Percentiles rank a stretch among this genome's conserved stretches.
These are phyloP conservation scores for Sternotherus odoratus DNA, from an alignment of 2,797 vertebrate genomes.

Conservation along the genomic window DNA sequence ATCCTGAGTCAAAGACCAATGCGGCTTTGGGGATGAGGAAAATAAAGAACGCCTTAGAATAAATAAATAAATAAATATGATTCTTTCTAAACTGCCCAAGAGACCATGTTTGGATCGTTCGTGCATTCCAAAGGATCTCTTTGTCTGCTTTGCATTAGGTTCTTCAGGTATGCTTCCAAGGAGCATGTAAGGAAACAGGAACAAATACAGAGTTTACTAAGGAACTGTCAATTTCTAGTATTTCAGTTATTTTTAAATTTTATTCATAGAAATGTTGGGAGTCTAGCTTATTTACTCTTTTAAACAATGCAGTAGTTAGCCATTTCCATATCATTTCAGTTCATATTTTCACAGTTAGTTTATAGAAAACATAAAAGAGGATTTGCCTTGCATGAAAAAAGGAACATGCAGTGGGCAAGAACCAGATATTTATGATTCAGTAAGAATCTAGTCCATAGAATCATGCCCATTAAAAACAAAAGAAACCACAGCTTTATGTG, in stretches of 20 bases:
- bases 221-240: background rate
- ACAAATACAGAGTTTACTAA: background rate
- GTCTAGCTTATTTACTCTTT: background rate
- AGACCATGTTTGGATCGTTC: background rate
- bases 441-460: background rate
- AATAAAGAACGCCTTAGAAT: conserved; percentile 3
- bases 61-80: background rate
- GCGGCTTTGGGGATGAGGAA: background rate
- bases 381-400: background rate
- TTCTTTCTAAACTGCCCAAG: background rate
- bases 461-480: background rate
- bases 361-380: background rate
- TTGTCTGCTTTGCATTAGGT: conserved; percentile 13
- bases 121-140: background rate
- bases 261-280: background rate
- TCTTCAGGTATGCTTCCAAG: background rate
- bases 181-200: background rate
- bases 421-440: rapidly evolving
- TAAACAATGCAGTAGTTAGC: background rate
- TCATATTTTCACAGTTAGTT: background rate
- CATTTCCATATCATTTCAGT: background rate
- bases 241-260: background rate
- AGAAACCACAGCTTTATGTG: background rate
- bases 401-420: background rate
- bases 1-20: background rate